A percentile compares a stretch with the other conserved stretches of the same genome.
Evolutionary conservation across 2,797 vertebrate genomes (phyloP).

Genomic region (Halcyon chelicuti): DNA sequence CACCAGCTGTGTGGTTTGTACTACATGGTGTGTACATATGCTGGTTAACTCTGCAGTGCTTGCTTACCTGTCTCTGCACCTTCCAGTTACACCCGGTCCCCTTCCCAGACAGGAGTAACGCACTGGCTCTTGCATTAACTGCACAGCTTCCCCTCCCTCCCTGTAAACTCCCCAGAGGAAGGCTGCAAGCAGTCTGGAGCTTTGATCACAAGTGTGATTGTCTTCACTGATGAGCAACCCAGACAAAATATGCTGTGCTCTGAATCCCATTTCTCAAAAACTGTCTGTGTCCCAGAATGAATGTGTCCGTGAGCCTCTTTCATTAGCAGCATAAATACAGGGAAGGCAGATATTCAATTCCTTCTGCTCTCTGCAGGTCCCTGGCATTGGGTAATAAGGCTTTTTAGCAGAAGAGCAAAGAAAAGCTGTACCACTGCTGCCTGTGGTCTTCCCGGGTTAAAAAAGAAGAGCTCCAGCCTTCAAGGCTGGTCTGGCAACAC

Average conservation of each 20-base stretch:
- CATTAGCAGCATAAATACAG: background rate
- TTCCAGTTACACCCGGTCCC: background rate
- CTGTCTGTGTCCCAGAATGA: background rate
- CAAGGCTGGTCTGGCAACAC: background rate
- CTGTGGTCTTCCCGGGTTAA: background rate
- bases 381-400: background rate
- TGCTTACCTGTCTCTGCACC: background rate
- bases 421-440: background rate
- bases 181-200: background rate
- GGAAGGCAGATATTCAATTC: background rate
- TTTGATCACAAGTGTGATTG: background rate
- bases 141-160: background rate
- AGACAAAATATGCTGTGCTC: background rate
- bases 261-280: background rate
- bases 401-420: background rate
- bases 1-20: background rate
- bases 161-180: background rate
- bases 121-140: background rate
- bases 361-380: background rate
- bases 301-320: background rate
- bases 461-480: background rate
- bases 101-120: background rate
- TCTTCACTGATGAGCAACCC: background rate
- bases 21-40: no score
- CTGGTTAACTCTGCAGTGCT: background rate